A percentile compares a stretch with the other conserved stretches of the same genome.
phyloP scores from a whole-genome alignment of 2,888 invertebrate genomes.

The Rotaria sp. region DNA sequence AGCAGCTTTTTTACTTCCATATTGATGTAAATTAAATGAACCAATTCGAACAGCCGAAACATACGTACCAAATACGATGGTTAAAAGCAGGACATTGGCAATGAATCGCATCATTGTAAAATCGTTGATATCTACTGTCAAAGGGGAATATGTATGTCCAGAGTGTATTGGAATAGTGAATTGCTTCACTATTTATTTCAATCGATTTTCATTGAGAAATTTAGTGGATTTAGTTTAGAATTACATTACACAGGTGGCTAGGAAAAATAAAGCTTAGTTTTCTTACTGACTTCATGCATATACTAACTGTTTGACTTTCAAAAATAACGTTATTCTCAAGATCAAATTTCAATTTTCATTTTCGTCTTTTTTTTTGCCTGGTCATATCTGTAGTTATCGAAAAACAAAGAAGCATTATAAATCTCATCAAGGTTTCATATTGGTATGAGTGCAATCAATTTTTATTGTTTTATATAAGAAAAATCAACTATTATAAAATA shows the following conservation, averaged over 20 bases:
- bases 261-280: background rate
- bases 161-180: background rate
- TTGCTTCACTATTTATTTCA: background rate
- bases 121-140: background rate
- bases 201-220: background rate
- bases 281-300: too few species aligned
- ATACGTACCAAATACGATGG: background rate
- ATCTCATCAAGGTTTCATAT: too few species aligned
- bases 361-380: background rate
- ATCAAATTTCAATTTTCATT: background rate
- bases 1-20: slow-evolving; percentile 3
- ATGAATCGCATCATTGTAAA: background rate
- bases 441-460: too few species aligned
- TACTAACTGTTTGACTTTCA: too few species aligned
- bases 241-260: background rate
- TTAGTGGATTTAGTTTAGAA: background rate
- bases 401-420: too few species aligned
- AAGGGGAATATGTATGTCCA: background rate
- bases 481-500: too few species aligned
- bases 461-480: too few species aligned
- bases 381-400: background rate
- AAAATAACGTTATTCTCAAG: background rate
- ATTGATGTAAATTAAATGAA: slow-evolving; percentile 25
- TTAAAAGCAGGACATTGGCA: background rate
- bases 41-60: slow-evolving; percentile 14